Evolutionary conservation across 1,140 invertebrate genomes (phyloP).

Genomic region (Pogonognathellus flavescens): DNA sequence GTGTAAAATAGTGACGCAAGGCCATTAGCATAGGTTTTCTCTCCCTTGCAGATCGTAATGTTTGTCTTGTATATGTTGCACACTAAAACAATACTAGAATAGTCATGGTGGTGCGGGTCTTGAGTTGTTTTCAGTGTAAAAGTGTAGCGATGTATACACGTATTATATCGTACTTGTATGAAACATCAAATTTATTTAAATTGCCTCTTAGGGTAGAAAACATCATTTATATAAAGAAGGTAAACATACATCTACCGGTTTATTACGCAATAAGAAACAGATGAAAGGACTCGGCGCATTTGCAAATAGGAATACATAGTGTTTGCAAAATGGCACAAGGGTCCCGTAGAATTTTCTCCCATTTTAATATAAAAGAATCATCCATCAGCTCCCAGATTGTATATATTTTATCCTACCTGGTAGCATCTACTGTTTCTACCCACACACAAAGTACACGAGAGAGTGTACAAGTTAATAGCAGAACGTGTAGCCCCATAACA

Average conservation of each 20-base stretch:
- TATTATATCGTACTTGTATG: neutral
- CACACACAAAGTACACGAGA: neutral
- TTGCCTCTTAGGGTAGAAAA: neutral
- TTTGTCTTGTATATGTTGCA: too few relatives aligned
- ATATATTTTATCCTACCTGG: neutral
- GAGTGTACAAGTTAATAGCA: too few relatives aligned
- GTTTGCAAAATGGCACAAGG: neutral
- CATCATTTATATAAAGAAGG: conserved; percentile 6
- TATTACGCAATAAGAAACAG: conserved; percentile 6
- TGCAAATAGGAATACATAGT: neutral
- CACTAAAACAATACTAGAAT: too few relatives aligned
- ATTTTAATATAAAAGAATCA: conserved; percentile 13
- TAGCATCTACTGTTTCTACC: neutral
- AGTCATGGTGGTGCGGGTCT: too few relatives aligned
- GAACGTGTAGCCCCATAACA: too few relatives aligned
- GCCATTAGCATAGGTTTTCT: too few relatives aligned
- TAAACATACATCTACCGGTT: neutral
- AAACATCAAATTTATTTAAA: neutral
- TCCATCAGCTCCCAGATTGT: conserved; percentile 7
- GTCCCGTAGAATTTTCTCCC: conserved; percentile 7
- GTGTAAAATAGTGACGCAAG: too few relatives aligned
- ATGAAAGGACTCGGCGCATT: neutral
- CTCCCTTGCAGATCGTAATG: too few relatives aligned
- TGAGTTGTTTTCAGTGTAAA: too few relatives aligned
- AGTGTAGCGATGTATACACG: too few relatives aligned